Evolutionary conservation across 2,797 vertebrate species (phyloP), one percentile per base, ranked within the genome.

Genomic region (Synaphobranchus kaupii): DNA sequence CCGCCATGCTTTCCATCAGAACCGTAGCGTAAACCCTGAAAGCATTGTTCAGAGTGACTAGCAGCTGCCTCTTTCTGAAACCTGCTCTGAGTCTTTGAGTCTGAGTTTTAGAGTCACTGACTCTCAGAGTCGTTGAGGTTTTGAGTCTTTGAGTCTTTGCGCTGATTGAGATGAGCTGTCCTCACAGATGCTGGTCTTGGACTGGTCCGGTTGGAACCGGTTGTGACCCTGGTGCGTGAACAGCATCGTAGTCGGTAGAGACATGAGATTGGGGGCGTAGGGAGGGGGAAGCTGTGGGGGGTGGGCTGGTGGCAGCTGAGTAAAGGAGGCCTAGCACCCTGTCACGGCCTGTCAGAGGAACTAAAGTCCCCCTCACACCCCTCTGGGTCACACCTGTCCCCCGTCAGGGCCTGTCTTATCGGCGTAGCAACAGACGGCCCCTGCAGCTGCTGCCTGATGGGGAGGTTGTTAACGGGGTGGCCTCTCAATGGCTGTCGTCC

Each of bases 361-460:
- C 80, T 54, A 86, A 84, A 85, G 9, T 22, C 47, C 48, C 68
- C 52, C 82, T 71, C 39, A 9, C 17, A 80, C 22, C 25, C 52
- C 73, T 44, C 76, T 44, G 9, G 39, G 22, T 5, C 82, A 84
- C 87, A 87, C 63, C 8, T 80, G 76, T 87, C 88, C 89, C 89
- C 86, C 66, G 8, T 86, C 66, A 5, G 84, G 56, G 83, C 84
- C 89, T 47, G 84, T 89, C 91, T 92, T 93, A 95, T 96, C 94
- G 95, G 93, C 94, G 92, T 94, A 89, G 95, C 94, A 95, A 95
- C 94, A 95, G 91, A 90, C 89, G 86, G 78, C 52, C 10, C 85
- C 88, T 84, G 88, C 94, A 94, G 93, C 94, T 94, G 92, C 91
- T 94, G 94, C 93, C 93, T 73, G 90, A 92, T 91, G 90, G 91